Conservation (phyloP, 2,888 invertebrate genomes). For the Allolobophora icterica region DNA sequence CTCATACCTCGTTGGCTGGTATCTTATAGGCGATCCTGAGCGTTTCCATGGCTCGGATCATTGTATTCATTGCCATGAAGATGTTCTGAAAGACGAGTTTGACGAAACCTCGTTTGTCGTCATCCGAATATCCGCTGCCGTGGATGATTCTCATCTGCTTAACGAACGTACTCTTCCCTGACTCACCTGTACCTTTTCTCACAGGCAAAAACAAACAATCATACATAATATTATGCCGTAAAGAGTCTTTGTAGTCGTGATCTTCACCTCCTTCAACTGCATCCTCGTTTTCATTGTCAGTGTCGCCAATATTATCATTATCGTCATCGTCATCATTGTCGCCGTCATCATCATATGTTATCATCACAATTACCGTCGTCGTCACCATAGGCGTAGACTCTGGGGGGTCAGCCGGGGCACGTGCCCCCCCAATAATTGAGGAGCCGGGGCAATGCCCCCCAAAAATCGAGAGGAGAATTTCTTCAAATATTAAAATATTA, state of each 20-base stretch:
- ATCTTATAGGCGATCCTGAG: constrained; percentile 94
- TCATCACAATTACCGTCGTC: neutral
- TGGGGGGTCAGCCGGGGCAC: no score
- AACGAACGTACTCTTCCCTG: constrained; percentile 99
- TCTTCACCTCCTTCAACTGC: neutral
- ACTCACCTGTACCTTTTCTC: constrained; percentile 90
- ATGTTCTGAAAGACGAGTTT: constrained; percentile 99
- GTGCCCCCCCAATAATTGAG: no score
- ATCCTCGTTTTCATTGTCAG: neutral
- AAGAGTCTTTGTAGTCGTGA: neutral
- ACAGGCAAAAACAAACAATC: neutral
- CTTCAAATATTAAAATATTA: no score
- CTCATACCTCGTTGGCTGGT: constrained; percentile 76
- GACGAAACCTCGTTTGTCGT: constrained; percentile 96
- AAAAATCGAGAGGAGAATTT: no score
- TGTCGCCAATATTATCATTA: neutral
- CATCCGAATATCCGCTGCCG: constrained; percentile 97
- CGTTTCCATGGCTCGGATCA: constrained; percentile 99
- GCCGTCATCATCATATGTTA: neutral
- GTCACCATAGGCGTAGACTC: neutral
- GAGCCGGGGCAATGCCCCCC: no score
- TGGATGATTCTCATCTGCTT: constrained; percentile 99
- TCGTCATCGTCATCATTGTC: neutral
- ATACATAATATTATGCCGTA: no score
- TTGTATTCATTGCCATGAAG: constrained; percentile 99